These are phyloP conservation scores for Trichacis sp. DNA, from an alignment of 2,888 invertebrate genomes.

Conservation along the genomic window DNA sequence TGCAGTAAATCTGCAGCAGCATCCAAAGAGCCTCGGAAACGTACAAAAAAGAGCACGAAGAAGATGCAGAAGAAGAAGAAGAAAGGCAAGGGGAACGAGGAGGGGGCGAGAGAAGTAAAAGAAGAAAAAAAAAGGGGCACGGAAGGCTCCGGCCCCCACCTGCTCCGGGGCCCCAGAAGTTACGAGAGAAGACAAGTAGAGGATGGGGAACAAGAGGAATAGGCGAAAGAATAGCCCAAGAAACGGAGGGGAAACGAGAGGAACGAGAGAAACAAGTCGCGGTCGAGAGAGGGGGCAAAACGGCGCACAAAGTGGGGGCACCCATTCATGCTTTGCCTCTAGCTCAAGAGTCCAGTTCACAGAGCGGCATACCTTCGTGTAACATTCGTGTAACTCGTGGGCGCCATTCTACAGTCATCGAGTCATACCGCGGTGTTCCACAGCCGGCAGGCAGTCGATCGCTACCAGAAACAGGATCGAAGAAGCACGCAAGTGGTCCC, in stretches of 20 bases:
- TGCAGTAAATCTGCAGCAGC: conserved; percentile 35
- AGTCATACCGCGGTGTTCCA: conserved; percentile 60
- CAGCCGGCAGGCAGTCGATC: conserved; percentile 55
- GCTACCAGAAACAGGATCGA: too few relatives aligned
- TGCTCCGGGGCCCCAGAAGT: conserved; percentile 25
- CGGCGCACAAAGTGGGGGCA: conserved; percentile 58
- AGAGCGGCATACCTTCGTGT: conserved; percentile 61
- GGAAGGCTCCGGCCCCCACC: conserved; percentile 27
- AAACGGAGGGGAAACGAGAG: conserved; percentile 21
- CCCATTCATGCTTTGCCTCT: conserved; percentile 67
- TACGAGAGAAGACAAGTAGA: conserved; percentile 22
- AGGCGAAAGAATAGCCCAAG: conserved; percentile 32
- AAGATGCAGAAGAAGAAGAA: conserved; percentile 11
- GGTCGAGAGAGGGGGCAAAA: conserved; percentile 28
- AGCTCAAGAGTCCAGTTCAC: conserved; percentile 65
- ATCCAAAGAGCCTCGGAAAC: conserved; percentile 16
- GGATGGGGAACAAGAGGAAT: conserved; percentile 36
- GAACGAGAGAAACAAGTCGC: conserved; percentile 30
- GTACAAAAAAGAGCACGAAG: too few relatives aligned
- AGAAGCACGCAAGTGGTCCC: conserved; percentile 16
- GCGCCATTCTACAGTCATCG: conserved; percentile 60
- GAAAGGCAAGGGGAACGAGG: conserved; percentile 5
- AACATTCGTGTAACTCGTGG: conserved; percentile 62
- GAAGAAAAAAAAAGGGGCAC: conserved; percentile 8
- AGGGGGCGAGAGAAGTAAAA: conserved; percentile 11